Evolutionary conservation across 2,888 invertebrate genomes (phyloP), one percentile per base, ranked within the genome.

Genomic region (Hirtodrosophila histrioides): DNA sequence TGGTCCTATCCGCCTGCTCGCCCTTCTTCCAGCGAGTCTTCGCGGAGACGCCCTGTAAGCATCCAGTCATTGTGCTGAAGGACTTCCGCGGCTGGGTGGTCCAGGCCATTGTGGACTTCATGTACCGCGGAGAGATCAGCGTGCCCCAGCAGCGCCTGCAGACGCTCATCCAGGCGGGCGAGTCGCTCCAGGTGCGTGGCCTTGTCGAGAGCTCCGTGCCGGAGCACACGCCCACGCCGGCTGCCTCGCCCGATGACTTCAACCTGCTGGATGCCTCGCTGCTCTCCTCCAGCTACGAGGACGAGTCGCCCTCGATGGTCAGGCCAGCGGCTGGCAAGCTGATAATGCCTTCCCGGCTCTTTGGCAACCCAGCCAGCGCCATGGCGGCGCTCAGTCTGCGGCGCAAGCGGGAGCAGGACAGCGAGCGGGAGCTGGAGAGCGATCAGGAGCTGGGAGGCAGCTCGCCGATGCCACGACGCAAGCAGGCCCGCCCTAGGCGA

Each of bases 121-220:
- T 97, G 97, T 98, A 98, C 92, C 95, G 96, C 78, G 97, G 97
- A 37, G 97, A 97, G 92, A 97, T 97, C 81, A 96, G 96, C 77
- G 97, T 97, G 51, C 95, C 95, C 6, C 96, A 97, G 87, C 96
- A 97, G 89, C 96, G 97, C 71, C 93, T 97, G 27, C 94, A 95
- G 58, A 95, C 95, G 9, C 93, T 98, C 78, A 96, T 97, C 87
- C 95, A 96, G 85, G 97, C 97, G 3, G 97, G 97, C 0, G 97
- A 97, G 89, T 96, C 96, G 53, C 93, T 97, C 67, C 97, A 97
- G 91, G 95, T 97, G 70, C 94, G 96, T 23, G 96, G 96, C 4
- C 92, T 97, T 69, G 95, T 95, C 8, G 94, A 94, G 76, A 94
- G 94, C 81, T 94, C 93, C 44, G 90, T 90, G 60, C 90, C 92